Evolutionary conservation across 2,113 vertebrate genomes (phyloP).

Genomic region (Ciconia boyciana): DNA sequence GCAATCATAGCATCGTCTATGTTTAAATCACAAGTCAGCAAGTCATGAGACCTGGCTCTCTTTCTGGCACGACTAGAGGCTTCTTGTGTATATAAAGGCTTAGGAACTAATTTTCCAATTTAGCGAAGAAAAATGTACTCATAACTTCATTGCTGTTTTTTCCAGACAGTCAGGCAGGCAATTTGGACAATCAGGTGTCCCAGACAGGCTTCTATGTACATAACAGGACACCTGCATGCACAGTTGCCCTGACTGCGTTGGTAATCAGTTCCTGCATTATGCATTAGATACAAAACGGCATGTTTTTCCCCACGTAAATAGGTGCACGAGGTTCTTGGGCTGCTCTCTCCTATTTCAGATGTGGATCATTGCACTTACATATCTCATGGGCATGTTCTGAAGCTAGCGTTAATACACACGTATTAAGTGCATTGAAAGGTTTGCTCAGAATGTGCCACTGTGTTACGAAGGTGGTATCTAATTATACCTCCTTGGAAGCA

Average conservation of each 20-base stretch:
- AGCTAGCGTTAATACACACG: background rate
- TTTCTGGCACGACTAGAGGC: background rate
- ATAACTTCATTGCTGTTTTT: background rate
- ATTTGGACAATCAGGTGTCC: background rate
- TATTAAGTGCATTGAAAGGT: background rate
- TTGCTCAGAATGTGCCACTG: background rate
- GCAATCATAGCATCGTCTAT: background rate
- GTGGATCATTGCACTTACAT: background rate
- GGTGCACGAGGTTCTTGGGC: background rate
- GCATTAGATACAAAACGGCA: background rate
- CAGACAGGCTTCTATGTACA: background rate
- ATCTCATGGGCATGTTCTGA: background rate
- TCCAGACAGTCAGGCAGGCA: background rate
- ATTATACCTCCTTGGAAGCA: background rate
- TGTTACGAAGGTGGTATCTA: background rate
- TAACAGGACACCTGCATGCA: background rate
- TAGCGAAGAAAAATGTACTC: background rate
- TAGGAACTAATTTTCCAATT: slow-evolving; percentile 19
- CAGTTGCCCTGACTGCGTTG: background rate
- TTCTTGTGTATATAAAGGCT: slow-evolving; percentile 16
- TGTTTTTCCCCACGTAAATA: background rate
- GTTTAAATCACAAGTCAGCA: slow-evolving; percentile 24
- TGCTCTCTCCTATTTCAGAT: background rate
- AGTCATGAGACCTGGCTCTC: slow-evolving; percentile 16
- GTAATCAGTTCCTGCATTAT: background rate